Evolutionary conservation across 2,113 vertebrate genomes (phyloP).

Genomic region (Sapayoa aenigma): DNA sequence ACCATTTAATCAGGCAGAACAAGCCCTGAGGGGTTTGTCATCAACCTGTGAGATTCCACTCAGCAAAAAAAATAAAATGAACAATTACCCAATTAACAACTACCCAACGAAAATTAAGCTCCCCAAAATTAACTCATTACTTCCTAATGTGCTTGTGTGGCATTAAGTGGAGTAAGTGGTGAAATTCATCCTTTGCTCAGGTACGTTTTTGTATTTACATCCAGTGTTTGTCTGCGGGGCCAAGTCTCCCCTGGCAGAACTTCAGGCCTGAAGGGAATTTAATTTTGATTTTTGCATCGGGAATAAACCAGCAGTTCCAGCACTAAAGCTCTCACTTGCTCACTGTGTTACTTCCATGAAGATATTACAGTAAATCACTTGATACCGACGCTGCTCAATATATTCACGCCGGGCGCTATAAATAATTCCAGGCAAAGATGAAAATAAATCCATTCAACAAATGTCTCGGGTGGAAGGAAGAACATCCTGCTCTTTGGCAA

Average conservation of each 20-base stretch:
- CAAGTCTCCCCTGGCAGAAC: background rate
- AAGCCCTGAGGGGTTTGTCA: background rate
- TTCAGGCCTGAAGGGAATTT: background rate
- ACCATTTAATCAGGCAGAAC: fast-evolving
- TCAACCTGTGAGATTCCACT: background rate
- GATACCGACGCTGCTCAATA: background rate
- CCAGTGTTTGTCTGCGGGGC: background rate
- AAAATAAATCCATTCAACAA: background rate
- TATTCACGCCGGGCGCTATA: background rate
- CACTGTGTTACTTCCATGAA: fast-evolving
- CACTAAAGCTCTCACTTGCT: background rate
- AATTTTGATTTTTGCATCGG: background rate
- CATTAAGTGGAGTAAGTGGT: background rate
- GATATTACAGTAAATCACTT: background rate
- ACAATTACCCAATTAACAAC: background rate
- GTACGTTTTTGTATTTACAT: background rate
- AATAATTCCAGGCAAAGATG: background rate
- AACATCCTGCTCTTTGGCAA: background rate
- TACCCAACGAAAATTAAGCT: background rate
- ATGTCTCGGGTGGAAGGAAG: background rate
- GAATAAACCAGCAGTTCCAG: background rate
- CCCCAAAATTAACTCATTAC: background rate
- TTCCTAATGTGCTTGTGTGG: background rate
- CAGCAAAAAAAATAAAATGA: background rate
- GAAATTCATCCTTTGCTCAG: background rate